These are phyloP conservation scores for Acronicta alni DNA, from an alignment of 2,888 invertebrate genomes.

Conservation along the genomic window DNA sequence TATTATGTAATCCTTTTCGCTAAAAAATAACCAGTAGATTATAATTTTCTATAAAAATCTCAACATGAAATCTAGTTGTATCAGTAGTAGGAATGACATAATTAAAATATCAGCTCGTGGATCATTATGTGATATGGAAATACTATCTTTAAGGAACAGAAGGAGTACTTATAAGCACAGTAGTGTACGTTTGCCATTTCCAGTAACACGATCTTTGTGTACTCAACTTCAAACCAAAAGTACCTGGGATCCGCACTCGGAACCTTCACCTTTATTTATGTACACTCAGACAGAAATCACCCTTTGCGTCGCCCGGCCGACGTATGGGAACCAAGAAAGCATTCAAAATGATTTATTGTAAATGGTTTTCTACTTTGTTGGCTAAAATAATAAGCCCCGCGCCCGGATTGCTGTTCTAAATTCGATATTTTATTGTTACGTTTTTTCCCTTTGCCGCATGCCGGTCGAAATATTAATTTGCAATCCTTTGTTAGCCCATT, in stretches of 20 bases:
- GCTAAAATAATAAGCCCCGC: slow-evolving; percentile 87
- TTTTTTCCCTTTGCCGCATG: slow-evolving; percentile 75
- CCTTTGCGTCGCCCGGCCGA: slow-evolving; percentile 87
- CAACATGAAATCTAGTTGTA: too few species aligned
- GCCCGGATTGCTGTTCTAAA: slow-evolving; percentile 84
- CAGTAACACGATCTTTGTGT: slow-evolving; percentile 57
- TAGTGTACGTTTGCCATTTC: slow-evolving; percentile 42
- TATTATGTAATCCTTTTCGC: too few species aligned
- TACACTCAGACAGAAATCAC: slow-evolving; percentile 88
- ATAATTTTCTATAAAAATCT: too few species aligned
- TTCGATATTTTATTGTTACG: slow-evolving; percentile 83
- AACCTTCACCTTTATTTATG: slow-evolving; percentile 88
- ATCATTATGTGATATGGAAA: background rate
- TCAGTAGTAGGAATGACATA: too few species aligned
- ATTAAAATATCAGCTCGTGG: too few species aligned
- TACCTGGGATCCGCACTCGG: slow-evolving; percentile 85
- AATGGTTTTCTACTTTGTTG: slow-evolving; percentile 90
- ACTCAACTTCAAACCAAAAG: slow-evolving; percentile 69
- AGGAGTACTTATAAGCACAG: slow-evolving; percentile 17
- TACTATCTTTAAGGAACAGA: slow-evolving; percentile 6
- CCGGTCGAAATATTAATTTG: slow-evolving; percentile 79
- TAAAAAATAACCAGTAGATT: too few species aligned
- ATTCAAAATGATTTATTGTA: slow-evolving; percentile 90
- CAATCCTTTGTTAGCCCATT: slow-evolving; percentile 74
- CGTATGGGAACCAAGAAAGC: slow-evolving; percentile 88